phyloP scores from a whole-genome alignment of 2,888 invertebrate species.

The Anodontia alba region DNA sequence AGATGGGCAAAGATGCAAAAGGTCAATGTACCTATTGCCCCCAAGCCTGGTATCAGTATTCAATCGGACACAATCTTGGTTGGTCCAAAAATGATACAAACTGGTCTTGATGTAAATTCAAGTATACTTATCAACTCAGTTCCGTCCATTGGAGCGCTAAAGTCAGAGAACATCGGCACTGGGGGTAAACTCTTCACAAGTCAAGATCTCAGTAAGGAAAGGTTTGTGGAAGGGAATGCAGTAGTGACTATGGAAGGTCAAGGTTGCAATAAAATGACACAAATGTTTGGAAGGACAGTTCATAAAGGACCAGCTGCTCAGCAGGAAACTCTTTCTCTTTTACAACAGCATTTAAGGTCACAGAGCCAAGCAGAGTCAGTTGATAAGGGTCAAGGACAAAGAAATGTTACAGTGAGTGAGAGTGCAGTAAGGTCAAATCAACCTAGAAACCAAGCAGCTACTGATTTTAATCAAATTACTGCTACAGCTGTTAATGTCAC shows the following conservation, averaged over 20 bases:
- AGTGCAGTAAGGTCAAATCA: neutral
- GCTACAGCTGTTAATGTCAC: neutral
- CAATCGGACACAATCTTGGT: neutral
- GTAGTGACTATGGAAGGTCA: constrained; percentile 26
- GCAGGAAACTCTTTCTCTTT: neutral
- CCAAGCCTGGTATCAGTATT: constrained; percentile 44
- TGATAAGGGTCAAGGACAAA: neutral
- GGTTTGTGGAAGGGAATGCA: neutral
- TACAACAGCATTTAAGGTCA: constrained; percentile 14
- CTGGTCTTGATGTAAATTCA: neutral
- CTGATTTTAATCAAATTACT: neutral
- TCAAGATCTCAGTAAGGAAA: neutral
- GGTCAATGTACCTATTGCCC: constrained; percentile 62
- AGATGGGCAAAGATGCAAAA: constrained; percentile 83
- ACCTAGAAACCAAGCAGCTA: neutral
- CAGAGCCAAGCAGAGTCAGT: neutral
- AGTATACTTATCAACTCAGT: neutral
- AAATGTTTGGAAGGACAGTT: neutral
- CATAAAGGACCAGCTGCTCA: constrained; percentile 11
- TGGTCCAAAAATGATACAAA: neutral
- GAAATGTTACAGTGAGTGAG: neutral
- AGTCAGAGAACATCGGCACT: neutral
- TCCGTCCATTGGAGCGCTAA: neutral
- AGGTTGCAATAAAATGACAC: neutral
- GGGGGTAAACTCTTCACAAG: neutral